Conservation (phyloP, 1,140 invertebrate species). For the Condylostylus longicornis region DNA sequence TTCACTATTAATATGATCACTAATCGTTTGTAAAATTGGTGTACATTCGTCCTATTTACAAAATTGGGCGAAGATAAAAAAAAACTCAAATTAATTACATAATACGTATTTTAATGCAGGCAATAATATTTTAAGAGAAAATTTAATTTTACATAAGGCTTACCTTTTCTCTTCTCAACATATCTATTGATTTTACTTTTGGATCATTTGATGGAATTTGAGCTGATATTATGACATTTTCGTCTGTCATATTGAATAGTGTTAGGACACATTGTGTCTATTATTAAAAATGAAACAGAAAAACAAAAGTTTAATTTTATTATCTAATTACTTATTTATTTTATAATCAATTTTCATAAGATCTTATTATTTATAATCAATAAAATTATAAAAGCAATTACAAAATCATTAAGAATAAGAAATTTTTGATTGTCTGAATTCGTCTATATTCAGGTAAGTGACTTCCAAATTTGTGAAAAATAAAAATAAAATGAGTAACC, state of each 20-base stretch:
- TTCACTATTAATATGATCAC: slow-evolving; percentile 66
- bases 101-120: too few species aligned
- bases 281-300: slow-evolving; percentile 22
- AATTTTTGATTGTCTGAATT: too few species aligned
- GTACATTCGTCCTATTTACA: slow-evolving; percentile 59
- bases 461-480: too few species aligned
- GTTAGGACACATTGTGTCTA: slow-evolving; percentile 70
- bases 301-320: too few species aligned
- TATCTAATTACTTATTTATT: too few species aligned
- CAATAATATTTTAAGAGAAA: slow-evolving; percentile 2
- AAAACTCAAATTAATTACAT: not conserved
- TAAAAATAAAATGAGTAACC: too few species aligned
- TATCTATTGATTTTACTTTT: slow-evolving; percentile 37
- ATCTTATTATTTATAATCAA: too few species aligned
- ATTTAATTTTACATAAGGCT: slow-evolving; percentile 6
- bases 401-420: too few species aligned
- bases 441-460: too few species aligned
- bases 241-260: slow-evolving; percentile 66
- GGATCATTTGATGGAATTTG: slow-evolving; percentile 53
- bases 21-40: slow-evolving; percentile 59
- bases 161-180: slow-evolving; percentile 57
- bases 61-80: not conserved
- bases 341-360: too few species aligned
- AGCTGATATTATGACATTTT: slow-evolving; percentile 74
- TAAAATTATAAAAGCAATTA: too few species aligned